Conservation (phyloP, 2,113 vertebrate genomes). For the Leucopsar rothschildi region DNA sequence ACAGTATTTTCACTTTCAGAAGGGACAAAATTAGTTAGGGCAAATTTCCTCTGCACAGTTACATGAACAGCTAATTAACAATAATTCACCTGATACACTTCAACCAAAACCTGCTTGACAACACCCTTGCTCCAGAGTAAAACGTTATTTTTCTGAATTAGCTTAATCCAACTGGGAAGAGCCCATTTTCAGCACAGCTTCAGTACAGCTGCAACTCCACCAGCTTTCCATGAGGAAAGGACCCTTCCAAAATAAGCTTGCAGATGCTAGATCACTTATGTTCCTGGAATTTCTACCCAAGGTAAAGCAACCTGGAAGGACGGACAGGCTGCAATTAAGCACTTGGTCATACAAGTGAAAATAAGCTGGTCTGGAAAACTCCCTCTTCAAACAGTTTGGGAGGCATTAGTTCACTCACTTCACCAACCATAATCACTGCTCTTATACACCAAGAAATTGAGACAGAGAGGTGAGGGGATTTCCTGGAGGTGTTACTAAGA, state of each 20-base stretch:
- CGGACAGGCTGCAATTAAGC: not conserved
- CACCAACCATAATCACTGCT: not conserved
- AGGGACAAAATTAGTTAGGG: not conserved
- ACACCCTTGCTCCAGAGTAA: not conserved
- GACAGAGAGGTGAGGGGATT: not conserved
- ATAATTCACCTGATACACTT: not conserved
- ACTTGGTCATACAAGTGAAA: not conserved
- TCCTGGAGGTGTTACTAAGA: not conserved
- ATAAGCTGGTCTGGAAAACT: not conserved
- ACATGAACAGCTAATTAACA: not conserved
- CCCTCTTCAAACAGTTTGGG: not conserved
- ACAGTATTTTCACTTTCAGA: not conserved
- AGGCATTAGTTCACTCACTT: not conserved
- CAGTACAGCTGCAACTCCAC: not conserved
- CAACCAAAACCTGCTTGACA: not conserved
- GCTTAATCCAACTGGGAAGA: not conserved
- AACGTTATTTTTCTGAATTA: not conserved
- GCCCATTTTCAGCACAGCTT: not conserved
- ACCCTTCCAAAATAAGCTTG: not conserved
- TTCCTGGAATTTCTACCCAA: not conserved
- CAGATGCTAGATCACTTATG: not conserved
- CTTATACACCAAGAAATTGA: not conserved
- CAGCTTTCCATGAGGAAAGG: not conserved
- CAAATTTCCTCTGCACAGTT: not conserved
- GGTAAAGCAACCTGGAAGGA: not conserved